Percentiles rank a stretch among this genome's conserved stretches.
phyloP scores from a whole-genome alignment of 2,888 invertebrate genomes.

The Orchestes rusci region DNA sequence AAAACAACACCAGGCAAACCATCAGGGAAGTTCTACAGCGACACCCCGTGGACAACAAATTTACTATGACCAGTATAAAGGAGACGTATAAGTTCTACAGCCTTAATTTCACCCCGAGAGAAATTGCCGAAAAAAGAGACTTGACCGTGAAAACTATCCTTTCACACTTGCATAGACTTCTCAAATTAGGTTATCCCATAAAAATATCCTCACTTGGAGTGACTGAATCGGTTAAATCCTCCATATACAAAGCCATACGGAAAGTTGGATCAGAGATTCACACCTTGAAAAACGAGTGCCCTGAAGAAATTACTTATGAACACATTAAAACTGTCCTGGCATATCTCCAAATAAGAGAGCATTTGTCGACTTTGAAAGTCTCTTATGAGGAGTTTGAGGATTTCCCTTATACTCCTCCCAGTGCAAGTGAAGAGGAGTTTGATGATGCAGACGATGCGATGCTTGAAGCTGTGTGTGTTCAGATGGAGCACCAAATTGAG shows the following conservation, averaged over 20 bases:
- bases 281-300: slow-evolving; percentile 37
- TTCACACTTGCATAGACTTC: slow-evolving; percentile 41
- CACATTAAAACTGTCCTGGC: slow-evolving; percentile 35
- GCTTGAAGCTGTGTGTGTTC: slow-evolving; percentile 15
- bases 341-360: slow-evolving; percentile 36
- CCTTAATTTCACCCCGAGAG: no score
- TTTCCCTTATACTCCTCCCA: slow-evolving; percentile 7
- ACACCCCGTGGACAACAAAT: no score
- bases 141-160: no score
- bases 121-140: no score
- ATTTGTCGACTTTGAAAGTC: slow-evolving; percentile 32
- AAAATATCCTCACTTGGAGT: slow-evolving; percentile 37
- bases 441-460: slow-evolving; percentile 12
- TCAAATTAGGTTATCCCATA: slow-evolving; percentile 43
- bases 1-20: slow-evolving; percentile 2
- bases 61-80: no score
- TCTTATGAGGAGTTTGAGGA: slow-evolving; percentile 37
- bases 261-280: slow-evolving; percentile 10
- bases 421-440: background rate
- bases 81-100: no score
- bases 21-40: slow-evolving; percentile 29
- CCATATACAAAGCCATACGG: slow-evolving; percentile 26
- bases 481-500: slow-evolving; percentile 18
- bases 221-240: slow-evolving; percentile 30
- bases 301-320: slow-evolving; percentile 35